phyloP scores from a whole-genome alignment of 2,797 vertebrate species.

The Malacoraja senta region DNA sequence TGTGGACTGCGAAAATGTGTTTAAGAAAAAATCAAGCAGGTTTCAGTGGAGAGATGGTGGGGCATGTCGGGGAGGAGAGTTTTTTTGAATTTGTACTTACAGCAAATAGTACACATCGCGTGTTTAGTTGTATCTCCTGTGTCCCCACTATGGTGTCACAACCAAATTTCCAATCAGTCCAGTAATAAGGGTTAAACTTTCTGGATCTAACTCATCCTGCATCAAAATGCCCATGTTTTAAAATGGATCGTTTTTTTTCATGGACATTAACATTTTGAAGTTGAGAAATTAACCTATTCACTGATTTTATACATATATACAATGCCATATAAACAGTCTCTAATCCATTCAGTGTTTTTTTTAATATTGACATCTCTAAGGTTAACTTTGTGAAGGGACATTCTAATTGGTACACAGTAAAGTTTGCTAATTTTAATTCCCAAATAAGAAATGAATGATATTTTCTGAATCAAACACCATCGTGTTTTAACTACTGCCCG shows the following conservation, averaged over 20 bases:
- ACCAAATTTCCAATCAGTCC: background rate
- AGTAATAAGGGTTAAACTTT: background rate
- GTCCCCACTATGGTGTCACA: background rate
- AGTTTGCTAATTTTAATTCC: background rate
- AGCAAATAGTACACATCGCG: background rate
- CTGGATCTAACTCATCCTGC: background rate
- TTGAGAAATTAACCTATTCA: background rate
- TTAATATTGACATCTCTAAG: background rate
- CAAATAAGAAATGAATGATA: background rate
- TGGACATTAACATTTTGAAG: background rate
- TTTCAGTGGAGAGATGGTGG: background rate
- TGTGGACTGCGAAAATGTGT: background rate
- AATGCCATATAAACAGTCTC: background rate
- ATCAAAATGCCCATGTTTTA: background rate
- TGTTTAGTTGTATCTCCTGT: background rate
- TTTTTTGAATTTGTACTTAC: background rate
- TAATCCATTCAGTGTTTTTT: background rate
- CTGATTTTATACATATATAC: background rate
- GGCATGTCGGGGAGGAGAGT: background rate
- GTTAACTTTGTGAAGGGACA: background rate
- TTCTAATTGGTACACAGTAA: background rate
- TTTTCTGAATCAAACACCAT: background rate
- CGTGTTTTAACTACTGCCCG: background rate
- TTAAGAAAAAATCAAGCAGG: background rate
- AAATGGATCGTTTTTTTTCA: conserved; percentile 1